Evolutionary conservation across 2,888 invertebrate species (phyloP).

Genomic region (Pelosia muscerda): DNA sequence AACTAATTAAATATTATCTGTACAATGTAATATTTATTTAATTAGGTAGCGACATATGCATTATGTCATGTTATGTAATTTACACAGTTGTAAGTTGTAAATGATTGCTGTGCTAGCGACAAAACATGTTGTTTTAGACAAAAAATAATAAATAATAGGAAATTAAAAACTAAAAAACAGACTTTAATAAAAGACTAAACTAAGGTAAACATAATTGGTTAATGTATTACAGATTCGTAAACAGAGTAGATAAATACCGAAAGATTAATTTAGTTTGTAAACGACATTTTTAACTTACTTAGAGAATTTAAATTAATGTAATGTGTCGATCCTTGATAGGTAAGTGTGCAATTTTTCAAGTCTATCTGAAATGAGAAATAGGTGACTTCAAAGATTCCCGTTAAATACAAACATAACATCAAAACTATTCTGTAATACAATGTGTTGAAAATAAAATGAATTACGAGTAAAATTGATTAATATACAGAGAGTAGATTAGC

Average conservation of each 20-base stretch:
- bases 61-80: neutral
- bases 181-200: neutral
- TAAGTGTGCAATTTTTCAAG: neutral
- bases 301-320: too few relatives aligned
- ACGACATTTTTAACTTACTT: too few relatives aligned
- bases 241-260: neutral
- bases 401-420: neutral
- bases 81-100: neutral
- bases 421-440: too few relatives aligned
- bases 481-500: slow-evolving; percentile 36
- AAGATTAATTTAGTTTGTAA: too few relatives aligned
- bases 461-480: slow-evolving; percentile 26
- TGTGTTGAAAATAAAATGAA: neutral
- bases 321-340: too few relatives aligned
- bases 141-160: neutral
- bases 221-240: neutral
- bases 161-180: neutral
- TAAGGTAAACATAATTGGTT: neutral
- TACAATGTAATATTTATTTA: neutral
- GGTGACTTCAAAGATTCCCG: neutral
- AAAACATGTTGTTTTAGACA: neutral
- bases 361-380: too few relatives aligned
- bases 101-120: neutral
- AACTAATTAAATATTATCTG: slow-evolving; percentile 9
- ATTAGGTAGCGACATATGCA: neutral